A percentile compares a stretch with the other conserved stretches of the same genome.
phyloP scores from a whole-genome alignment of 2,797 vertebrate species.

The Halcyon chelicuti region DNA sequence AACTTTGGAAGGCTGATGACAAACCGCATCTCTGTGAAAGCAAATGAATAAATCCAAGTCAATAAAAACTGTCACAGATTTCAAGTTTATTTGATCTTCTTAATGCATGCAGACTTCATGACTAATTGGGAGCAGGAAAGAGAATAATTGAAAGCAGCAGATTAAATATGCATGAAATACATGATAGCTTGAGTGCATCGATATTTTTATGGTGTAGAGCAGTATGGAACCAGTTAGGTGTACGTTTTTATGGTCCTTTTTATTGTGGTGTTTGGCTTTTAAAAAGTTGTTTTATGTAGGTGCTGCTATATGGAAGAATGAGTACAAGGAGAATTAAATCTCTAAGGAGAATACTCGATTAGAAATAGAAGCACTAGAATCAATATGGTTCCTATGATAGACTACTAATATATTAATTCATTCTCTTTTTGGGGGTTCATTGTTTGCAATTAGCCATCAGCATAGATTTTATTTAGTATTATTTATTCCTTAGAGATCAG shows the following conservation, averaged over 20 bases:
- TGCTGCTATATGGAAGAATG: neutral
- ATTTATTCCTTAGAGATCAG: neutral
- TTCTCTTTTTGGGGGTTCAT: conserved; percentile 39
- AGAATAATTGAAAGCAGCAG: neutral
- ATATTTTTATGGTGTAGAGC: neutral
- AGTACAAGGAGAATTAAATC: neutral
- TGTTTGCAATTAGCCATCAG: conserved; percentile 27
- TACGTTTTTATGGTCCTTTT: neutral
- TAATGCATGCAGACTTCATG: conserved; percentile 22
- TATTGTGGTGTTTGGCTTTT: neutral
- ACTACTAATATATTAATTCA: conserved; percentile 38
- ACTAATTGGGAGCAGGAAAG: neutral
- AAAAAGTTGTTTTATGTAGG: neutral
- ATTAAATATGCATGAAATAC: conserved; percentile 28
- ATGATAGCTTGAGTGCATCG: neutral
- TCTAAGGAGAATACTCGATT: neutral
- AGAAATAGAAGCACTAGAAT: neutral
- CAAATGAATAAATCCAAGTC: neutral
- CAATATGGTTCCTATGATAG: neutral
- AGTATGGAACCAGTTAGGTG: neutral
- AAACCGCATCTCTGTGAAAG: neutral
- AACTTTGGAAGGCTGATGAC: neutral
- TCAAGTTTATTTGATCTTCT: conserved; percentile 20
- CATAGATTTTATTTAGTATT: conserved; percentile 15
- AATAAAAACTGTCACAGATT: neutral